phyloP scores from a whole-genome alignment of 1,140 invertebrate species.

The Dendrolimus punctatus region DNA sequence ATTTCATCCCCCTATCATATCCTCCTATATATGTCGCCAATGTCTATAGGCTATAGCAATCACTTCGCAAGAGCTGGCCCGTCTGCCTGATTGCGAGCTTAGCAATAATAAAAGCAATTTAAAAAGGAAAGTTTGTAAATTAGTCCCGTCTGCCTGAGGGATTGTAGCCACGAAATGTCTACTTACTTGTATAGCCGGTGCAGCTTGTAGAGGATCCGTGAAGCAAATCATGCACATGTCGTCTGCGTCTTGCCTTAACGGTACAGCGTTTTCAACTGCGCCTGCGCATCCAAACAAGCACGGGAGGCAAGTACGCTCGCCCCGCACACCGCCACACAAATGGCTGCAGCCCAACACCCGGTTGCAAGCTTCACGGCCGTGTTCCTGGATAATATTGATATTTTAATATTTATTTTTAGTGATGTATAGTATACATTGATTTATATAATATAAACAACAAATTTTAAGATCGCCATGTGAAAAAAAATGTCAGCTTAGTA shows the following conservation, averaged over 20 bases:
- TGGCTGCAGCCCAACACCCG: slow-evolving; percentile 92
- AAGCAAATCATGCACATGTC: slow-evolving; percentile 99
- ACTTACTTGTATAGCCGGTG: slow-evolving; percentile 90
- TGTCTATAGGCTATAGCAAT: too few species aligned
- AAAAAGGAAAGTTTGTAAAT: not conserved
- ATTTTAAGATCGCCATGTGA: too few species aligned
- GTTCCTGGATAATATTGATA: slow-evolving; percentile 74
- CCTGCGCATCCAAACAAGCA: slow-evolving; percentile 88
- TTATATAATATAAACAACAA: too few species aligned
- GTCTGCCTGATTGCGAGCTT: too few species aligned
- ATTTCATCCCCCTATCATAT: too few species aligned
- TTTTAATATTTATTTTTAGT: too few species aligned
- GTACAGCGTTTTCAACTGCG: slow-evolving; percentile 38
- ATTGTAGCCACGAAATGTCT: too few species aligned
- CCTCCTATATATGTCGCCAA: too few species aligned
- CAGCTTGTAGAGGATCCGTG: slow-evolving; percentile 94
- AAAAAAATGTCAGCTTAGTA: too few species aligned
- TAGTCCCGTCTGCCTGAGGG: too few species aligned
- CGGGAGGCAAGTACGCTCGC: slow-evolving; percentile 88
- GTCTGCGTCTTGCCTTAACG: slow-evolving; percentile 94
- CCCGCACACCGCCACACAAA: slow-evolving; percentile 90
- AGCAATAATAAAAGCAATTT: not conserved
- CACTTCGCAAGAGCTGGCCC: too few species aligned
- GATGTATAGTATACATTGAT: too few species aligned
- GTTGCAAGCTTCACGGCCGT: slow-evolving; percentile 87